phyloP scores from a whole-genome alignment of 2,888 invertebrate species.

The Apomyelois bistriatella region DNA sequence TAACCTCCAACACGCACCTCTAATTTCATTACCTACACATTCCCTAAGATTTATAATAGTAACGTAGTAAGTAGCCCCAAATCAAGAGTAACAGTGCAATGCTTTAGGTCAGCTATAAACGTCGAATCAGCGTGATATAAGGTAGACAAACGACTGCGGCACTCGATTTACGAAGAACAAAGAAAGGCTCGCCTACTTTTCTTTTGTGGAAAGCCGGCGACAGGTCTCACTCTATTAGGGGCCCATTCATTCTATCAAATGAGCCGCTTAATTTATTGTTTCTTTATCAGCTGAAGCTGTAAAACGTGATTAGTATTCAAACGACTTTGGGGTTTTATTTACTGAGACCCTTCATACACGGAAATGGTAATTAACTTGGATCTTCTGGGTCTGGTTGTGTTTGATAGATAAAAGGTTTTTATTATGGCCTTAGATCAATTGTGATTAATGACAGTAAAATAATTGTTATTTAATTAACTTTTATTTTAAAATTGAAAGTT shows the following conservation, averaged over 20 bases:
- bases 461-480: too few relatives aligned
- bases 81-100: constrained; percentile 53
- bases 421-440: too few relatives aligned
- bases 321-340: constrained; percentile 6
- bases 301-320: constrained; percentile 25
- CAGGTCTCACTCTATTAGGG: constrained; percentile 71
- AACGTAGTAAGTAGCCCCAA: constrained; percentile 40
- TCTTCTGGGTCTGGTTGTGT: not conserved
- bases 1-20: constrained; percentile 3
- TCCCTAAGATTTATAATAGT: constrained; percentile 25
- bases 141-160: constrained; percentile 69
- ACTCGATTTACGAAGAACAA: constrained; percentile 76
- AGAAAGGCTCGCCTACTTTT: constrained; percentile 65
- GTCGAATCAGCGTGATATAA: constrained; percentile 76
- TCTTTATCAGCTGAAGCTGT: constrained; percentile 58
- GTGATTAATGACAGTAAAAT: too few relatives aligned
- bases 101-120: constrained; percentile 62
- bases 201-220: constrained; percentile 64
- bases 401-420: too few relatives aligned
- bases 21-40: constrained; percentile 12
- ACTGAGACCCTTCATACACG: not conserved
- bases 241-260: constrained; percentile 71
- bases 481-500: too few relatives aligned
- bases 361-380: not conserved
- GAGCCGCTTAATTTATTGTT: constrained; percentile 70